These are phyloP conservation scores for Himalopsyche japonica DNA, from an alignment of 2,888 invertebrate species.

Conservation along the genomic window DNA sequence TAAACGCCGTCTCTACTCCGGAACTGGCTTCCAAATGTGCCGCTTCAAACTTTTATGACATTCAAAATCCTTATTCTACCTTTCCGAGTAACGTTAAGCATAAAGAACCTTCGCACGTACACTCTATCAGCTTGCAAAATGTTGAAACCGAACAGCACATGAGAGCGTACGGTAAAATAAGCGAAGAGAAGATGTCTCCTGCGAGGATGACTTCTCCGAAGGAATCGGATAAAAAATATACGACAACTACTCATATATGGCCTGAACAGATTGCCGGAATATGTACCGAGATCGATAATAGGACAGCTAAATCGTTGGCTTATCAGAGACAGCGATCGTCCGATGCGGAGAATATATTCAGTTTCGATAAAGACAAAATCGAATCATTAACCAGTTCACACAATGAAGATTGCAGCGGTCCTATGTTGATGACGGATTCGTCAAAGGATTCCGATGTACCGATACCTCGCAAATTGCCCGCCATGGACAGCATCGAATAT, in stretches of 20 bases:
- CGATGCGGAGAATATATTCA: slow-evolving; percentile 70
- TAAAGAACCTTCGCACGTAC: slow-evolving; percentile 65
- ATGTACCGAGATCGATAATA: slow-evolving; percentile 57
- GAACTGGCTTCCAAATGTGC: slow-evolving; percentile 51
- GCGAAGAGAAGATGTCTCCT: slow-evolving; percentile 58
- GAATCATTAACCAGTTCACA: slow-evolving; percentile 68
- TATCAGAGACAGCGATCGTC: slow-evolving; percentile 70
- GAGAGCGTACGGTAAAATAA: slow-evolving; percentile 58
- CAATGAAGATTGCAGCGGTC: slow-evolving; percentile 50
- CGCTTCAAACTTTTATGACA: slow-evolving; percentile 57
- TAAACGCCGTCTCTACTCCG: slow-evolving; percentile 62
- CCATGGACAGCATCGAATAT: slow-evolving; percentile 61
- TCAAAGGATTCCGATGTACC: slow-evolving; percentile 60
- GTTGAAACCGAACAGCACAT: slow-evolving; percentile 69
- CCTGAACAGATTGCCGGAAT: slow-evolving; percentile 59
- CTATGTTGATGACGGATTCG: slow-evolving; percentile 53
- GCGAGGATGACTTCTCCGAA: slow-evolving; percentile 46
- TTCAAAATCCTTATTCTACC: slow-evolving; percentile 65
- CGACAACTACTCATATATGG: slow-evolving; percentile 57
- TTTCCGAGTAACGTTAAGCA: slow-evolving; percentile 64
- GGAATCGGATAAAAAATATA: slow-evolving; percentile 32
- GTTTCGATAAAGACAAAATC: slow-evolving; percentile 76
- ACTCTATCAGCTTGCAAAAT: slow-evolving; percentile 71
- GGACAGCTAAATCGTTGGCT: slow-evolving; percentile 54
- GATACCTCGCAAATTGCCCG: slow-evolving; percentile 53